Percentiles rank a stretch among this genome's conserved stretches.
Conservation (phyloP, 2,113 vertebrate genomes). For the Halcyon malimbica region DNA sequence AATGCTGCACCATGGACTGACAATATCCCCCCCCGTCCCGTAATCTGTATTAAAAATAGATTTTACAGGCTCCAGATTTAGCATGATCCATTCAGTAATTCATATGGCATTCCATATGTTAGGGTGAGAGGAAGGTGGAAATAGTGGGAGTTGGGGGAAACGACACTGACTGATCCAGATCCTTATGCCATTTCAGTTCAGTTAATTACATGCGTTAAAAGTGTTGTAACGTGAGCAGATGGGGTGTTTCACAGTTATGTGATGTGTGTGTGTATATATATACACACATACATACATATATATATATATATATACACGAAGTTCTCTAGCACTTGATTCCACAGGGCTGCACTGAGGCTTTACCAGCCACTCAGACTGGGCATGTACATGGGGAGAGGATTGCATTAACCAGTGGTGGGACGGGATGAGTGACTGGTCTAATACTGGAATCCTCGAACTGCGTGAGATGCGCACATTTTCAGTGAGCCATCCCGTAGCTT, state of each 20-base stretch:
- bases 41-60: constrained; percentile 54
- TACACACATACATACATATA: rapidly evolving
- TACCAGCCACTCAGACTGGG: not conserved
- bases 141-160: not conserved
- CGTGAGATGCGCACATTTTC: rapidly evolving
- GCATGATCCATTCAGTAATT: constrained; percentile 50
- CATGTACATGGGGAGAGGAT: not conserved
- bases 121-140: constrained; percentile 60
- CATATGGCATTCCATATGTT: constrained; percentile 50
- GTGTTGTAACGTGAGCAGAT: constrained; percentile 56
- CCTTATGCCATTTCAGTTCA: constrained; percentile 41
- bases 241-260: constrained; percentile 48
- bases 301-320: not conserved
- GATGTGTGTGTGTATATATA: not conserved
- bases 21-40: not conserved
- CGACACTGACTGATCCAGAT: constrained; percentile 35
- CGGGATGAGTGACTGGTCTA: not conserved
- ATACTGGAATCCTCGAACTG: not conserved
- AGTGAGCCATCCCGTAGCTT: not conserved
- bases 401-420: not conserved
- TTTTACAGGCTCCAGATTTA: constrained; percentile 13
- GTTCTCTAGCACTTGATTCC: not conserved
- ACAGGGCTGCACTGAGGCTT: not conserved
- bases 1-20: not conserved
- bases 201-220: constrained; percentile 45